Evolutionary conservation across 1,140 invertebrate genomes (phyloP).

Genomic region (Drosophila sproati): DNA sequence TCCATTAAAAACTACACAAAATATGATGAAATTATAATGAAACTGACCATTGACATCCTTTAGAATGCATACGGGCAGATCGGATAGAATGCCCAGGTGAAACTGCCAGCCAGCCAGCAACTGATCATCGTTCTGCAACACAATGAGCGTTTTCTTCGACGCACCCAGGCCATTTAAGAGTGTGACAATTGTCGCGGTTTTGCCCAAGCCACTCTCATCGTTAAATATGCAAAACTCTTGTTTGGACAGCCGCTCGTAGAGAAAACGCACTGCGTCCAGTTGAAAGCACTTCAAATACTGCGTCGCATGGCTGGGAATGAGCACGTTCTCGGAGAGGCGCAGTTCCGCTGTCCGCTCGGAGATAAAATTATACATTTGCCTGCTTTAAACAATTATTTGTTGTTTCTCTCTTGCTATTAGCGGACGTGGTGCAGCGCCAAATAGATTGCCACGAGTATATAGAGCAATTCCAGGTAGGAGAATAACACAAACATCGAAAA

Average conservation of each 20-base stretch:
- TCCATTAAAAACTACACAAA: background rate
- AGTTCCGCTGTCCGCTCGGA: slow-evolving; percentile 69
- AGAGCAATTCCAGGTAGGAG: slow-evolving; percentile 75
- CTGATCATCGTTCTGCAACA: slow-evolving; percentile 76
- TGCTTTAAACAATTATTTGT: background rate
- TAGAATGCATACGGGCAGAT: slow-evolving; percentile 60
- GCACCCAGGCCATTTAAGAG: slow-evolving; percentile 59
- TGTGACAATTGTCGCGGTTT: slow-evolving; percentile 55
- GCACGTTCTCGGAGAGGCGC: slow-evolving; percentile 56
- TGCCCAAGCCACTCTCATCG: slow-evolving; percentile 79
- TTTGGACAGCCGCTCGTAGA: slow-evolving; percentile 66
- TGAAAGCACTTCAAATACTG: slow-evolving; percentile 78
- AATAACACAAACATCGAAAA: slow-evolving; percentile 83
- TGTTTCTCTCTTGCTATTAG: background rate
- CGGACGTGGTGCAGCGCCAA: slow-evolving; percentile 70
- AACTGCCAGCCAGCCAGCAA: slow-evolving; percentile 73
- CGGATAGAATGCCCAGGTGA: slow-evolving; percentile 67
- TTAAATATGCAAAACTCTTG: slow-evolving; percentile 73
- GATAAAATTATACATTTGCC: slow-evolving; percentile 78
- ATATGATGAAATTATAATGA: background rate
- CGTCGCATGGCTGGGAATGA: slow-evolving; percentile 64
- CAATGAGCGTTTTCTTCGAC: slow-evolving; percentile 64
- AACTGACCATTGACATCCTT: slow-evolving; percentile 54
- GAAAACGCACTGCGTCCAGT: slow-evolving; percentile 68
- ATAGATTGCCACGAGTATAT: slow-evolving; percentile 77